Conservation (phyloP, 2,797 vertebrate species). For the Carduelis carduelis region DNA sequence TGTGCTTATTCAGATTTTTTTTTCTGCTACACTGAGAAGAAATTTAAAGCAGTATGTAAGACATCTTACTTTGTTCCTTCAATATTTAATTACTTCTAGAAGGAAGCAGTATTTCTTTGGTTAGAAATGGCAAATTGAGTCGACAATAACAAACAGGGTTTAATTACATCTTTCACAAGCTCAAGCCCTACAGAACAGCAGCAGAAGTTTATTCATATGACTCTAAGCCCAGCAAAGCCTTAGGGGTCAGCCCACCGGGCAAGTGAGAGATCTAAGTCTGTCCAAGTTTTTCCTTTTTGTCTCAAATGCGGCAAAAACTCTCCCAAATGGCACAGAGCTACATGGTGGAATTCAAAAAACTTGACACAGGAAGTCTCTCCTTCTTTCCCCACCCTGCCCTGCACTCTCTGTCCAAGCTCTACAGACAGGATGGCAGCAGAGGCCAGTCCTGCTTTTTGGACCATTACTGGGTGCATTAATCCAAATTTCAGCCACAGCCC, state of each 20-base stretch:
- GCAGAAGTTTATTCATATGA: not conserved
- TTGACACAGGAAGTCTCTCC: not conserved
- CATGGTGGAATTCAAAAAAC: not conserved
- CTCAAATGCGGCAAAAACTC: not conserved
- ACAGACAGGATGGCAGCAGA: not conserved
- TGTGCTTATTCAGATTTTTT: conserved; percentile 1
- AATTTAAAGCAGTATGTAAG: conserved; percentile 14
- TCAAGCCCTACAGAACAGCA: not conserved
- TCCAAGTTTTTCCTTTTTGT: not conserved
- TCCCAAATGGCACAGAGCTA: not conserved
- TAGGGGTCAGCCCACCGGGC: not conserved
- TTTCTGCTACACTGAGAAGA: not conserved
- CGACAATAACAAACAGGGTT: not conserved
- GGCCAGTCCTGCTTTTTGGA: not conserved
- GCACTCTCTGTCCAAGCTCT: not conserved
- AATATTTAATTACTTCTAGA: conserved; percentile 59
- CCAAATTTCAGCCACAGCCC: not conserved
- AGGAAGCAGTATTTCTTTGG: conserved; percentile 22
- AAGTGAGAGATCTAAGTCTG: not conserved
- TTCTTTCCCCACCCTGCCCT: not conserved
- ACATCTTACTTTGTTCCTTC: conserved; percentile 39
- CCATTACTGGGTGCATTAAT: not conserved
- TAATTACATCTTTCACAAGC: conserved; percentile 25
- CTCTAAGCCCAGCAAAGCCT: not conserved
- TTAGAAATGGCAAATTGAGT: conserved; percentile 18